Conservation (phyloP, 1,140 invertebrate species). For the Papilio dardanus region DNA sequence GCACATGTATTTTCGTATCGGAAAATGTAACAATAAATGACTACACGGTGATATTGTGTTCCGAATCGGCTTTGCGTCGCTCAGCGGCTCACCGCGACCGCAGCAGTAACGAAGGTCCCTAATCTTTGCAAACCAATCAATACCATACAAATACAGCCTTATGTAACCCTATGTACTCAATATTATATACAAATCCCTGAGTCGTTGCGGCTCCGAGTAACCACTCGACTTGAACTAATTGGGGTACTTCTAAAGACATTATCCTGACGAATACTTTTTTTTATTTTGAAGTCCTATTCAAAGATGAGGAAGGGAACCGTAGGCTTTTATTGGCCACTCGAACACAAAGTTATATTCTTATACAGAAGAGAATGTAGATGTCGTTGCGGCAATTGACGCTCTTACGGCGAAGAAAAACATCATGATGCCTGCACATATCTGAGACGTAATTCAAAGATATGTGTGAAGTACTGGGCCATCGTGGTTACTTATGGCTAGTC, state of each 20-base stretch:
- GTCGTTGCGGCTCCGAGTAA: background rate
- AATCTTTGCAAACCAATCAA: background rate
- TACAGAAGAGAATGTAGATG: too few species aligned
- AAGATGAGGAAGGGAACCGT: too few species aligned
- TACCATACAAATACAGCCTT: background rate
- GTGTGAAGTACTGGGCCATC: too few species aligned
- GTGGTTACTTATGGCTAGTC: too few species aligned
- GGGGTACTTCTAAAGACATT: background rate
- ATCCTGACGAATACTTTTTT: background rate
- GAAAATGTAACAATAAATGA: background rate
- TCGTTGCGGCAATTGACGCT: too few species aligned
- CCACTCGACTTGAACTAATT: background rate
- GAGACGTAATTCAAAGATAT: too few species aligned
- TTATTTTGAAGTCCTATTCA: background rate
- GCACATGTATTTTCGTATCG: too few species aligned
- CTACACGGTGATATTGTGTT: background rate
- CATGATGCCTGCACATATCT: too few species aligned
- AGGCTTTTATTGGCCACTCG: too few species aligned
- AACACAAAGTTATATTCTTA: too few species aligned
- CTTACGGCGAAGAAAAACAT: too few species aligned
- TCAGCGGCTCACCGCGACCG: background rate
- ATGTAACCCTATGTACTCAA: background rate
- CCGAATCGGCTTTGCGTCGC: constrained; percentile 3
- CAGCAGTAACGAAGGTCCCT: constrained; percentile 9
- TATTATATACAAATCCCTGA: constrained; percentile 1